phyloP scores from a whole-genome alignment of 2,113 vertebrate species.

The Spermophilus dauricus region DNA sequence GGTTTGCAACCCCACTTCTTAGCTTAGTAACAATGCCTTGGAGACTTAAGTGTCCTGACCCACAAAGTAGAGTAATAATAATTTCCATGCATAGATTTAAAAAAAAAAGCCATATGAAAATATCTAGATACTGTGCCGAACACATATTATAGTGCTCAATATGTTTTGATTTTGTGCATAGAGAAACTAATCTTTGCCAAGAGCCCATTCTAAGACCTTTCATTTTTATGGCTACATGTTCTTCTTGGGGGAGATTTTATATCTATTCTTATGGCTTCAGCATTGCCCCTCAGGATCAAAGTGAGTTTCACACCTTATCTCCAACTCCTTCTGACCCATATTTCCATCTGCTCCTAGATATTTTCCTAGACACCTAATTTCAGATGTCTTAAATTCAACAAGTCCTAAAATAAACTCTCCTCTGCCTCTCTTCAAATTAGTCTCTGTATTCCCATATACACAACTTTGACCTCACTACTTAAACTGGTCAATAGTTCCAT shows the following conservation, averaged over 20 bases:
- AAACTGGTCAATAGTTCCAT: constrained; percentile 28
- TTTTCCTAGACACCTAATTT: constrained; percentile 3
- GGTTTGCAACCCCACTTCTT: neutral
- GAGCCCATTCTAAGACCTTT: neutral
- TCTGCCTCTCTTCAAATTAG: constrained; percentile 32
- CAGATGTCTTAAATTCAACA: constrained; percentile 26
- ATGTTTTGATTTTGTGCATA: constrained; percentile 24
- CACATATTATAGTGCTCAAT: neutral
- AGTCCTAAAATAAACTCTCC: constrained; percentile 29
- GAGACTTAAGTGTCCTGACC: constrained; percentile 38
- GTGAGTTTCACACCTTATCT: neutral
- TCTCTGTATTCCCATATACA: neutral
- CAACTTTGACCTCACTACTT: neutral
- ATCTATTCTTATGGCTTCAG: neutral
- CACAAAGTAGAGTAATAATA: constrained; percentile 34
- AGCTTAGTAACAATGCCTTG: constrained; percentile 1
- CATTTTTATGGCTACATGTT: neutral
- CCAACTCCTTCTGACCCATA: neutral
- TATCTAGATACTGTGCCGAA: neutral
- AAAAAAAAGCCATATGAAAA: constrained; percentile 27
- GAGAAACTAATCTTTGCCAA: constrained; percentile 33
- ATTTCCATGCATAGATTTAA: constrained; percentile 7
- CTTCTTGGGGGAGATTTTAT: neutral
- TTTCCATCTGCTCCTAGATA: neutral
- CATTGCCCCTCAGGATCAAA: neutral